Evolutionary conservation across 2,113 vertebrate species (phyloP), one percentile per base, ranked within the genome.

Genomic region (Dasyprocta punctata): DNA sequence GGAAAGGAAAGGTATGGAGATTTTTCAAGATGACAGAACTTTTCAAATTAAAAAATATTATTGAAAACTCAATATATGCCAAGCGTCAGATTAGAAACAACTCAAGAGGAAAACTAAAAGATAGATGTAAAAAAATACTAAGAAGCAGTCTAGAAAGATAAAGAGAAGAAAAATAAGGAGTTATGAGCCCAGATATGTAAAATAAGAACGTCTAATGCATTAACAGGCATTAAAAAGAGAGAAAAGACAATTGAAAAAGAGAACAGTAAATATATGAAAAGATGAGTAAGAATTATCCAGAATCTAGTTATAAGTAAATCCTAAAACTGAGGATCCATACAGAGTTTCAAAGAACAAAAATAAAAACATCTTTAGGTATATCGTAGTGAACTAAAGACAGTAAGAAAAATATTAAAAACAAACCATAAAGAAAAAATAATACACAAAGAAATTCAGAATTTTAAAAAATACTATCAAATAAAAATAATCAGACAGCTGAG

Each of bases 311-410:
- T 44, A 89, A 56, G 54, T 67, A 80, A 92, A 80, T 61, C 36
- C 56, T 95, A 49, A 80, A 92, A 30, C 22, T 65, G 5, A 92
- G 78, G 47, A 86, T 67, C 1, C 38, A 85, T 47, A 86, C 0
- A 61, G 33, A 89, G 22, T 67, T 75, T 52, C 17, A 92, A 94
- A 82, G 3, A 96, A 52, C 73, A 89, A 91, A 93, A 80, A 95
- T 17, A 89, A 85, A 92, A 2, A 2, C 5, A 36, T 78, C 47
- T 10, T 67, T 85, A 58, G 1, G 38, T 75, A 26, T 52, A 92
- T 19, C 47, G 63, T 2, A 77, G 58, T 91, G 58, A 88, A 84
- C n/a, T 47, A 89, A 89, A 80, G 33, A 60, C 11, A 78, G 67
- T 13, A 44, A 92, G 58, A 83, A 84, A 78, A 92, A 36, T 63